Base-by-base conservation (phyloP, 2,113 vertebrate genomes). In the Pithys albifrons region DNA sequence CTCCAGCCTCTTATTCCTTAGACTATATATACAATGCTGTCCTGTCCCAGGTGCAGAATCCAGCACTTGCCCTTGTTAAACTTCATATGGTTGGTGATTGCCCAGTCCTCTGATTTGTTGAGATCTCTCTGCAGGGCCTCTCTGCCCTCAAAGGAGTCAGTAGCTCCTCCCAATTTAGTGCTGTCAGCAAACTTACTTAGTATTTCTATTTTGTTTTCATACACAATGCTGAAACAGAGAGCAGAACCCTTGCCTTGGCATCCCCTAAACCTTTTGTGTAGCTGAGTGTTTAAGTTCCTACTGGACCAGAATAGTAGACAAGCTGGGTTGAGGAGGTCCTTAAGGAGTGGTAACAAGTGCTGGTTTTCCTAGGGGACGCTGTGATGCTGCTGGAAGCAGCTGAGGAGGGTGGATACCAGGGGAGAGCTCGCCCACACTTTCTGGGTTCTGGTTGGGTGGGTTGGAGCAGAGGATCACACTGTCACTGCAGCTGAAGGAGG, bases 1-100 rank as follows among this genome's bases (percentile, higher is more conserved):
- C 37, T 39, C 45, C 45, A 74, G 52, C 33, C 7, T 16, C 28
- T 67, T 9, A 9, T 54, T 61, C 19, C 46, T 10, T 28, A 61
- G 22, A 14, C 54, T 39, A 1, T 14, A 14, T 2, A 52, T 2
- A 74, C 2, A 82, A 0, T 51, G 25, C 49, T 51, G 24, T 23
- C 28, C 33, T 11, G 17, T 61, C 33, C 27, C 22, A 52, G 8
- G 15, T 4, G 15, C 45, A 54, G 33, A 67, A 54, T 39, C 61
- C 7, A 9, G 28, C 3, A 24, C 7, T n/a, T 0, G 0, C 6
- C 7, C 23, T n/a, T 33, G 23, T 59, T n/a, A 39, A 67, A 45
- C 37, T 66, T 89, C 15, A 28, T 16, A 9, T 0, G 0, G 7
- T 9, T 54, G 46, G 54, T 25, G 37, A 54, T 9, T 20, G 16